Conservation (phyloP, 2,888 invertebrate genomes). For the Leptopterna dolabrata region DNA sequence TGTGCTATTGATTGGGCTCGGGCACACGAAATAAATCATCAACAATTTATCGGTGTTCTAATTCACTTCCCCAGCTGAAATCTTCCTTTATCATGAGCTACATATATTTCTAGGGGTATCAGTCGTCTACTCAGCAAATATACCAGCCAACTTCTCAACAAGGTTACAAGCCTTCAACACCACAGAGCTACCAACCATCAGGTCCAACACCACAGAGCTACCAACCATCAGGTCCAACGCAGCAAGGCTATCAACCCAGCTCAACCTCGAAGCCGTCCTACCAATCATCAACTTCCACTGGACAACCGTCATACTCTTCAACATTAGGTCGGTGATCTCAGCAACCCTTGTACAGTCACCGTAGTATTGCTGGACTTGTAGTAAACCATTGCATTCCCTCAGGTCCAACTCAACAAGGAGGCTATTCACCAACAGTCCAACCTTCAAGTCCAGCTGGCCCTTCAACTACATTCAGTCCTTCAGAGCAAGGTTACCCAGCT, state of each 20-base stretch:
- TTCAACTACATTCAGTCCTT: neutral
- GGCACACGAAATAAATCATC: no score
- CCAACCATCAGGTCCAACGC: slow-evolving; percentile 27
- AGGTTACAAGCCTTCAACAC: slow-evolving; percentile 14
- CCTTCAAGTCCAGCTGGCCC: neutral
- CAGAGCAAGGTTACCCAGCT: slow-evolving; percentile 1
- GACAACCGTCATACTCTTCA: slow-evolving; percentile 3
- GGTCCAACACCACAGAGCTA: slow-evolving; percentile 27
- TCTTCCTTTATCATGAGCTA: no score
- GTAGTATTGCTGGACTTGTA: no score
- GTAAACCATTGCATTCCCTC: no score
- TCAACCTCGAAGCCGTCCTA: neutral
- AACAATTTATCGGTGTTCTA: no score
- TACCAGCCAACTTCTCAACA: slow-evolving; percentile 25
- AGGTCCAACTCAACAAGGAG: slow-evolving; percentile 11
- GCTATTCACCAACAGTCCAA: slow-evolving; percentile 12
- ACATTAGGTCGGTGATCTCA: neutral
- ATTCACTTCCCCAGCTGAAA: no score
- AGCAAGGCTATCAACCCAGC: slow-evolving; percentile 24
- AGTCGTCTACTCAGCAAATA: slow-evolving; percentile 16
- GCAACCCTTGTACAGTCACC: neutral
- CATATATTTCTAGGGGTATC: slow-evolving; percentile 40
- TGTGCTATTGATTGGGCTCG: no score
- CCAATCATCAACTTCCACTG: neutral
- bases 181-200: slow-evolving; percentile 33